Base-by-base conservation (phyloP, 2,797 vertebrate species). In the Australoheros facetus region DNA sequence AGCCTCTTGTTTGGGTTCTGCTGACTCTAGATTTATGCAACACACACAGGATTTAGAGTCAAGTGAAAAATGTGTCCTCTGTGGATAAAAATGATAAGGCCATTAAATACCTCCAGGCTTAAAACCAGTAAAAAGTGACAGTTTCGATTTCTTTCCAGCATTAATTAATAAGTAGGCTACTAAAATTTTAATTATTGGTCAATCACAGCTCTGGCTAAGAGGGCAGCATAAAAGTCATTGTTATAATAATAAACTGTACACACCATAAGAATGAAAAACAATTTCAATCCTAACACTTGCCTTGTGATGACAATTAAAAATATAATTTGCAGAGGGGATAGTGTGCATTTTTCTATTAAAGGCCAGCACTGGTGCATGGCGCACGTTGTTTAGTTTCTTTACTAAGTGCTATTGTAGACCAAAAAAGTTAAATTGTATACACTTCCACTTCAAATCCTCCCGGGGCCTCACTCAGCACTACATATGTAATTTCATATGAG, bases 1-100 rank as follows among this genome's bases (percentile, higher is more conserved):
- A 57, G 66, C 71, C 32, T 78, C 51, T 71, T 80, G 80, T 86
- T 83, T 83, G 30, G 66, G 72, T 78, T 79, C 28, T 79, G 85
- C 79, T 86, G 84, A 87, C 56, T 75, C 16, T 4, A 39, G n/a
- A 55, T 21, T 73, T 71, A 71, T 74, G 70, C 45, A 78, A 71
- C 69, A 70, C 72, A 56, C 32, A 56, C 53, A 45, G 32, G 4
- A 59, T 21, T n/a, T 55, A 55, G 62, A 72, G 73, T 45, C 3
- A 7, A 58, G 53, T 78, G 74, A 84, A 75, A 60, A 78, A 85
- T 82, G 69, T n/a, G 14, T 79, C 66, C 70, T 51, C 13, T 55
- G 76, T 71, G 56, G 77, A 58, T 75, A 72, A 62, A 78, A 80
- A 72, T 28, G 30, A 85, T 37, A 73, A 70, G 73, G 34, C 51